Evolutionary conservation across 2,113 vertebrate species (phyloP), one percentile per base, ranked within the genome.

Genomic region (Australoheros scitulus): DNA sequence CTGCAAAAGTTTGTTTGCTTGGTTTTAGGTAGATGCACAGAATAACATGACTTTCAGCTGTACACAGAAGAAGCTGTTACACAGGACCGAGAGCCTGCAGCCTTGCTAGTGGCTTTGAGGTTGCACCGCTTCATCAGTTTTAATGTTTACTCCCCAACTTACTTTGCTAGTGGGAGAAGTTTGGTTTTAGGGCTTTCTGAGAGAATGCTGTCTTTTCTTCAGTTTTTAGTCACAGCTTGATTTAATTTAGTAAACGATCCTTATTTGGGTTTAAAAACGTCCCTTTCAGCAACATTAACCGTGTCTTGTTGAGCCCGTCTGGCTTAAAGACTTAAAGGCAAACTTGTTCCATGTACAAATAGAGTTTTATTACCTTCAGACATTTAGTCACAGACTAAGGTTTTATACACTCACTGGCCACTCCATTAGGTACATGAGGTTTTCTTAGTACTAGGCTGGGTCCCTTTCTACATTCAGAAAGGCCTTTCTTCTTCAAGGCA

Each of bases 371-470:
- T 24, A 50, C 15, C 5, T 7, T 70, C 64, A 18, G 8, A 18
- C 41, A 70, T 50, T 70, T 50, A 70, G 64, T 50, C 64, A 70
- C 64, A 70, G 50, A 70, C 64, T 29, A 70, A 70, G 41, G 41
- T 4, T 50, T 50, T 50, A 29, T 70, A 29, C 15, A 20, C 18
- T 70, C 64, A 70, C 15, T 29, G 64, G 64, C 15, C 15, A 20
- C 11, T 50, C 50, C 64, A 50, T 50, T 29, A 50, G 41, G 22
- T 26, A 26, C 7, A 8, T 29, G 3, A 29, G 29, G 34, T 20
- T 9, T n/a, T 56, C 9, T 15, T 4, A 29, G 26, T 50, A 29
- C 29, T 50, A 22, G 64, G 41, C 50, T 29, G 64, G 24, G 24
- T 14, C 29, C 24, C 64, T 4, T 50, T 50, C 29, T 50, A 43